Conservation (phyloP, 35 echinoderm and acorn worm genomes). For the Holothuria glaberrima region DNA sequence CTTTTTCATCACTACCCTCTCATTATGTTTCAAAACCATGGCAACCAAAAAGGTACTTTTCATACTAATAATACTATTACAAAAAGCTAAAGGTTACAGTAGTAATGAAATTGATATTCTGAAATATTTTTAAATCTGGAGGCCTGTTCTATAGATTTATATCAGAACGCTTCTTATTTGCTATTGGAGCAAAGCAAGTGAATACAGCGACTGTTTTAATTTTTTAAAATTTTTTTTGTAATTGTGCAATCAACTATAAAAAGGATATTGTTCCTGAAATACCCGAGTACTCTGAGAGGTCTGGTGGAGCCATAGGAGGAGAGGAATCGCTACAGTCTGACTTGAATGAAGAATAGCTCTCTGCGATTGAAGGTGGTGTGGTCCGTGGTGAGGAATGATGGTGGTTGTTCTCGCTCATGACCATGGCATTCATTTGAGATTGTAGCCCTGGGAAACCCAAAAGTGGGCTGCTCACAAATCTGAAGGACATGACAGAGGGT, state of each 20-base stretch:
- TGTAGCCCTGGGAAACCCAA: slow-evolving; percentile 24
- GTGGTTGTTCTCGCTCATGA: slow-evolving; percentile 54
- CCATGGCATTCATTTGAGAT: background rate
- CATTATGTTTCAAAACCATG: too few species aligned
- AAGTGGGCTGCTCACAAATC: slow-evolving; percentile 66
- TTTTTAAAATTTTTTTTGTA: too few species aligned
- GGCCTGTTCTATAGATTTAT: too few species aligned
- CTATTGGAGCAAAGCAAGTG: too few species aligned
- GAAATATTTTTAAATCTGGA: too few species aligned
- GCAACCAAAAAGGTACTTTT: too few species aligned
- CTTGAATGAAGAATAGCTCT: slow-evolving; percentile 72
- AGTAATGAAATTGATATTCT: too few species aligned
- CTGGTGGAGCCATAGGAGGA: slow-evolving; percentile 58
- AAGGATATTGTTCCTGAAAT: slow-evolving; percentile 96
- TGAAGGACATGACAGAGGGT: background rate
- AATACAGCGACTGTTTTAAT: too few species aligned
- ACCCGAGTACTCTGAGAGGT: slow-evolving; percentile 78
- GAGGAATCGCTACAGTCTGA: slow-evolving; percentile 66
- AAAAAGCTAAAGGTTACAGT: too few species aligned
- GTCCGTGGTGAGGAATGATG: slow-evolving; percentile 56
- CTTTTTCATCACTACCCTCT: too few species aligned
- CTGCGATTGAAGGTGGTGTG: slow-evolving; percentile 56
- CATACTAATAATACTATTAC: too few species aligned
- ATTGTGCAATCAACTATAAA: background rate
- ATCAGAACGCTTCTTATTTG: too few species aligned